Conservation (phyloP, 1,140 invertebrate genomes). For the Hypsibius dujardini region DNA sequence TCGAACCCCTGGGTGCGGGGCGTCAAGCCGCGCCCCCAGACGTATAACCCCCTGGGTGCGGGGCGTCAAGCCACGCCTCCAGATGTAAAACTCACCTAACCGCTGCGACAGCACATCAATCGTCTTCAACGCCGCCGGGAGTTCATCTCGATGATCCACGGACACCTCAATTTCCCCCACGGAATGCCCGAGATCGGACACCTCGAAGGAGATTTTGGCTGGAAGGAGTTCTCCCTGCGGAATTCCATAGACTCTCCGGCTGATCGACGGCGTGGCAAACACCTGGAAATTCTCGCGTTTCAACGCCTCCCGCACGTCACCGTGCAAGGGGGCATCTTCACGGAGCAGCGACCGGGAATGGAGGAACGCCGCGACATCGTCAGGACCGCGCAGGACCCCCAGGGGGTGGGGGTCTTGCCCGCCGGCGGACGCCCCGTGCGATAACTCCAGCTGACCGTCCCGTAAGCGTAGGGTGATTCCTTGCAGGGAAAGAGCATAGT, state of each 20-base stretch:
- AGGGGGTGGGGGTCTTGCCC: neutral
- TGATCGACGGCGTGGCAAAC: neutral
- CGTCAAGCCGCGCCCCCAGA: too few species aligned
- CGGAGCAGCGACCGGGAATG: neutral
- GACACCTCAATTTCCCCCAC: constrained; percentile 10
- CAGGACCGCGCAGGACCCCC: neutral
- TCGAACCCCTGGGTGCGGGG: too few species aligned
- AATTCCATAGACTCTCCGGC: neutral
- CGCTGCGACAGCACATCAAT: neutral
- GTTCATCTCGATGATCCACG: neutral
- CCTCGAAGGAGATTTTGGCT: neutral
- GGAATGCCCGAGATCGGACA: neutral
- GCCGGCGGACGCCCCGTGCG: neutral
- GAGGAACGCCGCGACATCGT: neutral
- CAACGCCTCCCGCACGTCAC: neutral
- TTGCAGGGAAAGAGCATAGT: neutral
- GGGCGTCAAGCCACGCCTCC: too few species aligned
- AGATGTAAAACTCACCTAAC: neutral
- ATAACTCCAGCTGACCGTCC: neutral
- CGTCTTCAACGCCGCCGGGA: neutral
- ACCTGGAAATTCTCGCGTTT: neutral
- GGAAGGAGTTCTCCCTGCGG: neutral
- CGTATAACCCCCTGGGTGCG: too few species aligned
- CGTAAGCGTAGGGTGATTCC: neutral
- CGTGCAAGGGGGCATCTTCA: neutral